Conservation (phyloP, 1,140 invertebrate species). For the Nephotettix cincticeps region DNA sequence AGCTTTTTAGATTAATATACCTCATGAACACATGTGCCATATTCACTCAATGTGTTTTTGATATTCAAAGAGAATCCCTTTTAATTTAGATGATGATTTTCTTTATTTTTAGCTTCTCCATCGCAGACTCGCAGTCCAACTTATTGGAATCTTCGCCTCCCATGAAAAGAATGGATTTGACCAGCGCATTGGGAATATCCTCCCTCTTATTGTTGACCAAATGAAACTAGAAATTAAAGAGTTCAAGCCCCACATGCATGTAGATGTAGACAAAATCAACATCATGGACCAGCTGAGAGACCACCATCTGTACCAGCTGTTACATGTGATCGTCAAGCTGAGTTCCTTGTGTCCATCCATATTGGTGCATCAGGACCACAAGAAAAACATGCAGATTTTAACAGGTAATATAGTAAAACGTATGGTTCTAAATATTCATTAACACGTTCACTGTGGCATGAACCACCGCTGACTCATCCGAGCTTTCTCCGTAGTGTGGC, state of each 20-base stretch:
- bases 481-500: too few relatives aligned
- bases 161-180: slow-evolving; percentile 67
- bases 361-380: slow-evolving; percentile 52
- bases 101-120: slow-evolving; percentile 49
- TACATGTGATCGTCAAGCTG: slow-evolving; percentile 64
- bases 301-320: slow-evolving; percentile 68
- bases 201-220: slow-evolving; percentile 57
- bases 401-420: slow-evolving; percentile 51
- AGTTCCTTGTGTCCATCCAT: slow-evolving; percentile 53
- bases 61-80: too few relatives aligned
- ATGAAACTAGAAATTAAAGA: slow-evolving; percentile 43
- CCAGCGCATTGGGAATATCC: slow-evolving; percentile 54
- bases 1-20: too few relatives aligned
- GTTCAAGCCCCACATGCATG: slow-evolving; percentile 35
- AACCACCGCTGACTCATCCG: too few relatives aligned
- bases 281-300: slow-evolving; percentile 50
- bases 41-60: too few relatives aligned
- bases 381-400: slow-evolving; percentile 49
- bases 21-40: slow-evolving; percentile 1
- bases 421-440: too few relatives aligned
- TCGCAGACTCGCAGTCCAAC: slow-evolving; percentile 60
- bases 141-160: slow-evolving; percentile 67
- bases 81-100: too few relatives aligned
- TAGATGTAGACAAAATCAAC: slow-evolving; percentile 7
- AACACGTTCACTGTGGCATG: too few relatives aligned